A percentile compares a stretch with the other conserved stretches of the same genome.
phyloP scores from a whole-genome alignment of 2,113 vertebrate species.

The Dermatemys mawii region DNA sequence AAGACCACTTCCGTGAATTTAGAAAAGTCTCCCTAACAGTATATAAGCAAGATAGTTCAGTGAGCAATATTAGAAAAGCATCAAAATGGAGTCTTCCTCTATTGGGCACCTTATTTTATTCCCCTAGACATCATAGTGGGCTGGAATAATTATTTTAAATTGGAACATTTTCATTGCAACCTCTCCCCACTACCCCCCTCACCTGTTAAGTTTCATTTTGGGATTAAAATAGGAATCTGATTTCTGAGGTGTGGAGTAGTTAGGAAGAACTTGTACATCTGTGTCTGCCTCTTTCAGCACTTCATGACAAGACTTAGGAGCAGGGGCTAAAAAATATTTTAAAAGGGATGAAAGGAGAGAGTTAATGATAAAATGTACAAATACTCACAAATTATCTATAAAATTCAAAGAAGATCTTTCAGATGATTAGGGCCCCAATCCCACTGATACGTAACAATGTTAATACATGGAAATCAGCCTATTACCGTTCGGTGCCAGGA shows the following conservation, averaged over 20 bases:
- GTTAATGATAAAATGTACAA: too few species aligned
- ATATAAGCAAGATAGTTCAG: not conserved
- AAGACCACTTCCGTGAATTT: not conserved
- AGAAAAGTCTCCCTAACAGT: not conserved
- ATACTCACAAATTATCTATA: too few species aligned
- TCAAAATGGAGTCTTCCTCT: not conserved
- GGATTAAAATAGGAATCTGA: constrained; percentile 98
- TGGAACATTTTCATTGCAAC: rapidly evolving
- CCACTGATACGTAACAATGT: not conserved
- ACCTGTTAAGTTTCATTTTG: constrained; percentile 99
- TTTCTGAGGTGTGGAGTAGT: constrained; percentile 91
- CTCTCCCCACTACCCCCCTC: constrained; percentile 21
- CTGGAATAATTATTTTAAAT: not conserved
- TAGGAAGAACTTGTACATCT: constrained; percentile 94
- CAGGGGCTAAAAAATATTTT: constrained; percentile 62
- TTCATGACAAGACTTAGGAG: constrained; percentile 78
- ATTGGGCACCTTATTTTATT: not conserved
- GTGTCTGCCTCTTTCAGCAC: constrained; percentile 93
- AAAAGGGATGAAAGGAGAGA: not conserved
- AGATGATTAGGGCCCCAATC: not conserved
- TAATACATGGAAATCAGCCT: not conserved
- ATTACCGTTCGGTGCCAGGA: not conserved
- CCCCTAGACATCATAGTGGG: not conserved
- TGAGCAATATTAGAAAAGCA: not conserved
- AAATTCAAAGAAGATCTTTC: not conserved